Conservation (phyloP, 1,140 invertebrate species). For the Drosophila equinoxialis region DNA sequence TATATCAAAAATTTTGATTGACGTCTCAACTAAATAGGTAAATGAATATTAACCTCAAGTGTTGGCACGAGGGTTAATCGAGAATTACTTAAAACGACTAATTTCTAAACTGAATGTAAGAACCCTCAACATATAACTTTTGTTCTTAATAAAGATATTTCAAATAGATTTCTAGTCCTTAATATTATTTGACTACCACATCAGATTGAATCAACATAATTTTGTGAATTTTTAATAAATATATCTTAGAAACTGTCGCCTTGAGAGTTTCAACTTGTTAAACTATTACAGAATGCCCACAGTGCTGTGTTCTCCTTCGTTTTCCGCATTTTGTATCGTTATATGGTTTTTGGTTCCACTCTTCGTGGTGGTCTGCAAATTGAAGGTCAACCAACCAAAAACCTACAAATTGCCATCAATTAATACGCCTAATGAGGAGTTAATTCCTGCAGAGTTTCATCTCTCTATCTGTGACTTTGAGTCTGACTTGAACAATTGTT, state of each 20-base stretch:
- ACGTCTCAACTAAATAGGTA: neutral
- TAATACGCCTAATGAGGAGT: conserved; percentile 43
- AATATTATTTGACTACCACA: too few relatives aligned
- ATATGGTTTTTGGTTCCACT: conserved; percentile 2
- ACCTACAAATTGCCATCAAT: conserved; percentile 24
- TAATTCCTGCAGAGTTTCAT: conserved; percentile 1
- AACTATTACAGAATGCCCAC: too few relatives aligned
- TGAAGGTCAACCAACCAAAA: conserved; percentile 4
- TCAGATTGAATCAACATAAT: too few relatives aligned
- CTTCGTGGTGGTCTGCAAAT: neutral
- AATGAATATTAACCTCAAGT: neutral
- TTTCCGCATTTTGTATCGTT: neutral
- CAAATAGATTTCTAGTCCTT: too few relatives aligned
- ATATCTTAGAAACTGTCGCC: too few relatives aligned
- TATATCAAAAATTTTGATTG: conserved; percentile 9
- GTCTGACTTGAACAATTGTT: conserved; percentile 40
- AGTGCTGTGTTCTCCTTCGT: too few relatives aligned
- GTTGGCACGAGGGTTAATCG: neutral
- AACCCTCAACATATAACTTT: too few relatives aligned
- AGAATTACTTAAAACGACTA: too few relatives aligned
- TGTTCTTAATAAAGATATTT: too few relatives aligned
- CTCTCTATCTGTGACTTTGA: neutral
- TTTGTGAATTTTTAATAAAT: too few relatives aligned
- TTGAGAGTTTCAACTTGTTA: too few relatives aligned
- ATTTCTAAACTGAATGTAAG: too few relatives aligned